Percentiles rank a stretch among this genome's conserved stretches.
Evolutionary conservation across 2,888 invertebrate genomes (phyloP).

Genomic region (Girardia tigrina): DNA sequence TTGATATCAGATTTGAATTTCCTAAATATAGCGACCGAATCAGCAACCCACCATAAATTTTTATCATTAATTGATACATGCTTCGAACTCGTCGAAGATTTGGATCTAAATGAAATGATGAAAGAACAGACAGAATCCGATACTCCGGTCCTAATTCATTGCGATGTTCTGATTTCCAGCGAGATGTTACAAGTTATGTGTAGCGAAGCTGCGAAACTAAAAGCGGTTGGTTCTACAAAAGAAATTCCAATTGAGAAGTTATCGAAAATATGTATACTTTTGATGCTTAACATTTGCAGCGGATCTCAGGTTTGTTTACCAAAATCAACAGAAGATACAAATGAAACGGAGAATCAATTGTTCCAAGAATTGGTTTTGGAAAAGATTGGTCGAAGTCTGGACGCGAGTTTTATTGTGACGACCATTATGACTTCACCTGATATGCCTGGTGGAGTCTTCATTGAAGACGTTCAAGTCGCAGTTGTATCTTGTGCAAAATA

Average conservation of each 20-base stretch:
- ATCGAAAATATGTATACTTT: constrained; percentile 71
- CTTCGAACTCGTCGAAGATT: constrained; percentile 77
- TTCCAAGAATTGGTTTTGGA: constrained; percentile 79
- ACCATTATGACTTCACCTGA: constrained; percentile 88
- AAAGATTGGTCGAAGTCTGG: constrained; percentile 79
- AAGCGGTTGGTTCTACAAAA: constrained; percentile 78
- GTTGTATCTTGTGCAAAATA: constrained; percentile 85
- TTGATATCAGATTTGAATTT: constrained; percentile 37
- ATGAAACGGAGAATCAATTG: constrained; percentile 65
- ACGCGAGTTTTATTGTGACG: constrained; percentile 75
- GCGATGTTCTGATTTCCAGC: constrained; percentile 72
- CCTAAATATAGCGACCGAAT: constrained; percentile 78
- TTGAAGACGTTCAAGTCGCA: constrained; percentile 93
- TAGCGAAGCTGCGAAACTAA: constrained; percentile 85
- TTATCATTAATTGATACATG: constrained; percentile 77
- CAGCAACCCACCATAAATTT: constrained; percentile 84
- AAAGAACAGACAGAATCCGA: background rate
- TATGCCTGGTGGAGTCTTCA: constrained; percentile 86
- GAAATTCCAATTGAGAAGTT: constrained; percentile 76
- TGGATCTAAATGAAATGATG: constrained; percentile 56
- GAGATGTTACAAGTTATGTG: constrained; percentile 74
- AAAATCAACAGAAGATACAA: too few relatives aligned
- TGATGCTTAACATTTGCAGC: constrained; percentile 85
- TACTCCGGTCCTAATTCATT: constrained; percentile 53
- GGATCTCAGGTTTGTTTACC: constrained; percentile 56